Conservation (phyloP, 2,888 invertebrate species). For the Nomada flava region DNA sequence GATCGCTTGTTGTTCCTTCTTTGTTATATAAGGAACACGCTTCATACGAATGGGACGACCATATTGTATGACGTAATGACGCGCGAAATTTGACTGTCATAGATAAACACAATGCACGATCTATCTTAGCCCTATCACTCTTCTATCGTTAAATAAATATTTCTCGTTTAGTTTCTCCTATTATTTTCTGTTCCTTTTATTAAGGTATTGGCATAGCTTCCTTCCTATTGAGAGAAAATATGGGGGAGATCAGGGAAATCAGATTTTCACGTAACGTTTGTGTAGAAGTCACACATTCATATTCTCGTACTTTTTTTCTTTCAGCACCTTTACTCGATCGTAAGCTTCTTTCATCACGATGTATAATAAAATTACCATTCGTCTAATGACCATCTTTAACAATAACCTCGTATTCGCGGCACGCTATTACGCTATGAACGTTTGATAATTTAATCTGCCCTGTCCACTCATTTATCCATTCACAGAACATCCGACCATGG, state of each 20-base stretch:
- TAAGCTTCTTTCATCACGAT: conserved; percentile 21
- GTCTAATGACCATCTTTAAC: conserved; percentile 54
- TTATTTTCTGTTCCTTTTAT: no score
- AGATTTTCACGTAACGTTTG: no score
- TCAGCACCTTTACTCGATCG: not conserved
- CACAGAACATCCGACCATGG: conserved; percentile 62
- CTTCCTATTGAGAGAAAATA: not conserved
- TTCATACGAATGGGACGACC: conserved; percentile 64
- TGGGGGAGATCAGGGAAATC: not conserved
- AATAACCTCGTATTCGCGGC: conserved; percentile 46
- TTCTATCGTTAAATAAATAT: not conserved
- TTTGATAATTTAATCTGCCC: conserved; percentile 62
- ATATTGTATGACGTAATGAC: conserved; percentile 62
- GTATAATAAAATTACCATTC: conserved; percentile 46
- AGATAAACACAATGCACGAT: not conserved
- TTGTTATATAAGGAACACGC: conserved; percentile 72
- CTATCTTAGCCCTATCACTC: no score
- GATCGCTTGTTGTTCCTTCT: conserved; percentile 65
- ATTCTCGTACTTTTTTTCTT: not conserved
- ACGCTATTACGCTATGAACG: conserved; percentile 51
- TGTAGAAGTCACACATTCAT: not conserved
- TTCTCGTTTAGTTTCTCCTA: not conserved
- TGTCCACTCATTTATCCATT: conserved; percentile 63
- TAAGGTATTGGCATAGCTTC: no score
- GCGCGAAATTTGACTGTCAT: conserved; percentile 56